Percentiles rank a stretch among this genome's conserved stretches.
Conservation (phyloP, 2,888 invertebrate species). For the Augochlorella aurata region DNA sequence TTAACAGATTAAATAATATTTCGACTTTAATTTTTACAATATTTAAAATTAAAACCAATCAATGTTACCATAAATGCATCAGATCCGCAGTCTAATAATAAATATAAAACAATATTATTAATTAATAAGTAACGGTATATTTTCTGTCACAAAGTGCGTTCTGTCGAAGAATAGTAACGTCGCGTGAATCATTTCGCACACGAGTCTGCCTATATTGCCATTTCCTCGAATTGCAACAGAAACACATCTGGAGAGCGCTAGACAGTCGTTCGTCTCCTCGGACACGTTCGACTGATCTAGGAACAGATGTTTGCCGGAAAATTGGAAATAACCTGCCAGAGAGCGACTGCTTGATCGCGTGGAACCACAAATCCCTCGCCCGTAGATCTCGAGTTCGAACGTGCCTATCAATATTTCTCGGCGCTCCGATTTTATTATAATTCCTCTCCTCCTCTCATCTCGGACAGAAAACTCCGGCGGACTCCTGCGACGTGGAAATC, state of each 20-base stretch:
- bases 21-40: no score
- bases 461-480: background rate
- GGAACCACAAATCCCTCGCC: constrained; percentile 1
- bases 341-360: constrained; percentile 43
- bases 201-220: background rate
- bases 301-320: constrained; percentile 52
- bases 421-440: background rate
- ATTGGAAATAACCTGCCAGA: constrained; percentile 57
- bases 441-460: background rate
- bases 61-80: no score
- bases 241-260: constrained; percentile 19
- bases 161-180: no score
- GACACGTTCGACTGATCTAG: constrained; percentile 46
- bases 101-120: no score
- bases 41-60: no score
- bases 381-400: background rate
- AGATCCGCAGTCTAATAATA: no score
- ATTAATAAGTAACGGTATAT: no score
- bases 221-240: background rate
- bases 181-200: no score
- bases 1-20: no score
- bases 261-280: constrained; percentile 38
- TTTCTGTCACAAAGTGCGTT: no score
- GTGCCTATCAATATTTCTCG: constrained; percentile 3
- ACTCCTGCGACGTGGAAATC: background rate